Percentiles rank a stretch among this genome's conserved stretches.
Evolutionary conservation across 2,888 invertebrate species (phyloP).

Genomic region (Sisyra nigra): DNA sequence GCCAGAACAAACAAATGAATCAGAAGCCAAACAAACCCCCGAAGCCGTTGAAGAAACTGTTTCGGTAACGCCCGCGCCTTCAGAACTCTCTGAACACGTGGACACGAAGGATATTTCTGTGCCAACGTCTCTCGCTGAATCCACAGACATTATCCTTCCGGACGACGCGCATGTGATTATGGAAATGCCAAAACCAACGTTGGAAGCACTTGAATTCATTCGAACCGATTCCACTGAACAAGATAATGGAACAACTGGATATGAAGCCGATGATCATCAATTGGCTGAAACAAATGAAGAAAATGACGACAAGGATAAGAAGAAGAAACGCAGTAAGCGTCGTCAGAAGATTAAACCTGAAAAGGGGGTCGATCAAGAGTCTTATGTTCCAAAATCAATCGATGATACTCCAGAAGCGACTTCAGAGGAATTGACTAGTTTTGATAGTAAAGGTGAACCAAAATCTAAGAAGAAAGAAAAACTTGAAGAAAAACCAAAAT

Average conservation of each 20-base stretch:
- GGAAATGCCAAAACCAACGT: slow-evolving; percentile 33
- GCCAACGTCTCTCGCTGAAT: slow-evolving; percentile 34
- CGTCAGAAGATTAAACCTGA: slow-evolving; percentile 32
- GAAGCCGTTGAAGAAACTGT: slow-evolving; percentile 20
- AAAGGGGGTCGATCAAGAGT: slow-evolving; percentile 26
- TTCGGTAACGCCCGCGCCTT: slow-evolving; percentile 11
- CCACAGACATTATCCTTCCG: slow-evolving; percentile 33
- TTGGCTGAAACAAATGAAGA: slow-evolving; percentile 37
- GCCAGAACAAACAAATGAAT: slow-evolving; percentile 10
- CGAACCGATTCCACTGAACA: slow-evolving; percentile 25
- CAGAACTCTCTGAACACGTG: slow-evolving; percentile 15
- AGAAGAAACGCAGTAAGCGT: slow-evolving; percentile 23
- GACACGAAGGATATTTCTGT: slow-evolving; percentile 17
- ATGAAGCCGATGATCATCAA: slow-evolving; percentile 51
- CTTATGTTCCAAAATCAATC: slow-evolving; percentile 29
- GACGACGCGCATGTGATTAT: slow-evolving; percentile 31
- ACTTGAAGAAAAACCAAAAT: slow-evolving; percentile 5
- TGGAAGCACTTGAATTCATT: slow-evolving; percentile 25
- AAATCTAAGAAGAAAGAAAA: slow-evolving; percentile 18
- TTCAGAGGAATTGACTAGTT: slow-evolving; percentile 22
- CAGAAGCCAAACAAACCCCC: slow-evolving; percentile 14
- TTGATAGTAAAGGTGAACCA: slow-evolving; percentile 22
- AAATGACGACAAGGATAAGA: slow-evolving; percentile 18
- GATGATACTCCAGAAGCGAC: slow-evolving; percentile 26
- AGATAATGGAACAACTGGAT: slow-evolving; percentile 42